Evolutionary conservation across 2,113 vertebrate species (phyloP).

Genomic region (Hippolais icterina): DNA sequence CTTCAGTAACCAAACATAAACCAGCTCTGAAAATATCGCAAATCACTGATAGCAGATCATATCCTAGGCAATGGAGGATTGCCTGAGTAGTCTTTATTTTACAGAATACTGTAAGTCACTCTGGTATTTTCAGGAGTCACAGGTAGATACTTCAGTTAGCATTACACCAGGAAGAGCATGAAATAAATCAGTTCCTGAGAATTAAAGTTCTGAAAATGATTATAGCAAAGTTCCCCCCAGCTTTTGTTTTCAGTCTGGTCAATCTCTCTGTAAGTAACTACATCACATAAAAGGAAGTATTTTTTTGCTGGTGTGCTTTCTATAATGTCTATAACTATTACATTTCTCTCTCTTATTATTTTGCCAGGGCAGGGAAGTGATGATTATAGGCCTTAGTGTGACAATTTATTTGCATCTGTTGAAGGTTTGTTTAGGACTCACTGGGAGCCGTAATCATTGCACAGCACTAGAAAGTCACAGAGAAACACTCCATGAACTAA

Average conservation of each 20-base stretch:
- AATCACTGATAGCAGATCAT: not conserved
- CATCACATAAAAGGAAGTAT: not conserved
- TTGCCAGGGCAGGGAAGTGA: not conserved
- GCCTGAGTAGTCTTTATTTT: not conserved
- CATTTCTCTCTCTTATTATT: not conserved
- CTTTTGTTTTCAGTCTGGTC: not conserved
- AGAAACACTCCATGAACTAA: not conserved
- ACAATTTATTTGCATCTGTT: not conserved
- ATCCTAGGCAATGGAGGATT: not conserved
- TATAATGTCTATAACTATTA: not conserved
- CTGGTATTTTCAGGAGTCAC: not conserved
- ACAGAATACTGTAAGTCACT: not conserved
- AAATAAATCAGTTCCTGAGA: not conserved
- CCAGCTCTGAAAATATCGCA: not conserved
- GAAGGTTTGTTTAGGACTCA: not conserved
- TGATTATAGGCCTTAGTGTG: not conserved
- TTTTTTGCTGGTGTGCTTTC: not conserved
- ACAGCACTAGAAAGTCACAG: not conserved
- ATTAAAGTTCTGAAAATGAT: not conserved
- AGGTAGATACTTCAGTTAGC: not conserved
- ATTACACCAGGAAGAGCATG: not conserved
- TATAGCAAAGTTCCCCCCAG: not conserved
- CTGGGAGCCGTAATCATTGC: not conserved
- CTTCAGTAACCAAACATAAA: not conserved
- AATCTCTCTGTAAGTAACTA: not conserved